Evolutionary conservation across 2,888 invertebrate species (phyloP).

Genomic region (Xestia c-nigrum): DNA sequence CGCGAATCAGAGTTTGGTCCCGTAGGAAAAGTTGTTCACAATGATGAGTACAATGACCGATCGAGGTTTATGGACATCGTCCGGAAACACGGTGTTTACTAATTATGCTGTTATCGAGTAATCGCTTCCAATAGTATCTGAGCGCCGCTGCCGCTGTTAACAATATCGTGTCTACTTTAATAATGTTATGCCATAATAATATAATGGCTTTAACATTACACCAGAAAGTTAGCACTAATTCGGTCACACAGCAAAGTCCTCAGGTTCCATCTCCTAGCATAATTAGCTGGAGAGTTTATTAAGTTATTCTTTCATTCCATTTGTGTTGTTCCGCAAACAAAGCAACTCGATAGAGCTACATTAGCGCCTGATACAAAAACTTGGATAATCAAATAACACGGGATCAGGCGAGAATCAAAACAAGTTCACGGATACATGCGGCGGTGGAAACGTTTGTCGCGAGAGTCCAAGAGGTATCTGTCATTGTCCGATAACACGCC

Average conservation of each 20-base stretch:
- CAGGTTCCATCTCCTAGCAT: neutral
- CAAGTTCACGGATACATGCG: slow-evolving; percentile 19
- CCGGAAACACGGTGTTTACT: neutral
- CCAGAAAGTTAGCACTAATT: neutral
- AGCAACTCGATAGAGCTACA: slow-evolving; percentile 51
- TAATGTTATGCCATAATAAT: neutral
- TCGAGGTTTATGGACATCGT: too few species aligned
- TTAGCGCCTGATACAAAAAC: slow-evolving; percentile 59
- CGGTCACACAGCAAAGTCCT: neutral
- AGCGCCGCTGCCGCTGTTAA: neutral
- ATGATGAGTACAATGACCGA: too few species aligned
- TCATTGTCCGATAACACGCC: neutral
- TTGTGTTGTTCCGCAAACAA: slow-evolving; percentile 43
- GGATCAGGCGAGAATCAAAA: slow-evolving; percentile 46
- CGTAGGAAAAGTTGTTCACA: too few species aligned
- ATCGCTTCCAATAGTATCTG: neutral
- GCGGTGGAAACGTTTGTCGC: neutral
- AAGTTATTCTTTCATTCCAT: slow-evolving; percentile 51
- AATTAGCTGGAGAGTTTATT: slow-evolving; percentile 13
- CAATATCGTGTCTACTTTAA: neutral
- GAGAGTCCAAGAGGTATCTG: neutral
- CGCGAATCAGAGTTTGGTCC: too few species aligned
- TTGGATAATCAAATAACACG: slow-evolving; percentile 61
- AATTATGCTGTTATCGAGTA: neutral
- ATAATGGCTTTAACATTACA: neutral